phyloP scores from a whole-genome alignment of 2,888 invertebrate species.

The Pocota personata region DNA sequence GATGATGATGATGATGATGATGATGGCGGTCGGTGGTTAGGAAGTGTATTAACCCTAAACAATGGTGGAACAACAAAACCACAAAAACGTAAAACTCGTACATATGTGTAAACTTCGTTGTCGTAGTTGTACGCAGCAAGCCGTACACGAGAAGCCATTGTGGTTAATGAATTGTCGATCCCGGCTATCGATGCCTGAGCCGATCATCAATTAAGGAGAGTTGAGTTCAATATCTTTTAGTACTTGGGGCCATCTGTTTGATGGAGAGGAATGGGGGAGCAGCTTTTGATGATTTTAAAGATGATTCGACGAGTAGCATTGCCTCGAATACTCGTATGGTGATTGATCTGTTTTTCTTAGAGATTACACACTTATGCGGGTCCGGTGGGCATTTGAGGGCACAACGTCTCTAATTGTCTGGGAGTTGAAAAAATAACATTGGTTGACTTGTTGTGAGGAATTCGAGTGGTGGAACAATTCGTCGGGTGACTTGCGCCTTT shows the following conservation, averaged over 20 bases:
- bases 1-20: conserved; percentile 26
- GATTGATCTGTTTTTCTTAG: conserved; percentile 68
- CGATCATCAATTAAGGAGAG: conserved; percentile 64
- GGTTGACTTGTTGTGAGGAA: conserved; percentile 48
- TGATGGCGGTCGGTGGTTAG: conserved; percentile 33
- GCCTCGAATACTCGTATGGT: conserved; percentile 4
- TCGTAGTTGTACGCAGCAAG: neutral
- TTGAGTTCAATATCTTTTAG: conserved; percentile 60
- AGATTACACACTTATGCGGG: conserved; percentile 52
- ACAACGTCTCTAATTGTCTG: conserved; percentile 45
- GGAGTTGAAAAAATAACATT: conserved; percentile 54
- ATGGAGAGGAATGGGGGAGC: neutral
- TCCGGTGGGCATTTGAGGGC: conserved; percentile 20
- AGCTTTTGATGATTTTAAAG: neutral
- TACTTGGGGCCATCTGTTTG: conserved; percentile 36
- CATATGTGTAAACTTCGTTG: conserved; percentile 23
- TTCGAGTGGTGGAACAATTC: conserved; percentile 38
- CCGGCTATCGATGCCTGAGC: conserved; percentile 43
- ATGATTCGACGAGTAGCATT: conserved; percentile 37
- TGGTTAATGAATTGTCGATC: conserved; percentile 72
- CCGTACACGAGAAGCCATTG: conserved; percentile 50
- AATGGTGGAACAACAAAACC: conserved; percentile 55
- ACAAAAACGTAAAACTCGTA: conserved; percentile 41
- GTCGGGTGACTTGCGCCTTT: conserved; percentile 25
- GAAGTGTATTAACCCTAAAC: conserved; percentile 70